phyloP scores from a whole-genome alignment of 2,797 vertebrate genomes.

The Sebastes jordani region DNA sequence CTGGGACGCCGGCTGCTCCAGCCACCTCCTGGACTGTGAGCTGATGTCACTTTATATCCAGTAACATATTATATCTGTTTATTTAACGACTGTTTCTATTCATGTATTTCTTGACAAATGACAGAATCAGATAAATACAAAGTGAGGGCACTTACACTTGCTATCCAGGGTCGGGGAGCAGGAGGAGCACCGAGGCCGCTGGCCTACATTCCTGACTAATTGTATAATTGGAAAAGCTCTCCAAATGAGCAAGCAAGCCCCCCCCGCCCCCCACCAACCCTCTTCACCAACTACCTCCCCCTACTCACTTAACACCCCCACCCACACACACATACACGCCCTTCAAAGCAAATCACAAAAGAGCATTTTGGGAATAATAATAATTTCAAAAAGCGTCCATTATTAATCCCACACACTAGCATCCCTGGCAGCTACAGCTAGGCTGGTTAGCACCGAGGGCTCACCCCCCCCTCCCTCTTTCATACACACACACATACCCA shows the following conservation, averaged over 20 bases:
- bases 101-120: slow-evolving; percentile 25
- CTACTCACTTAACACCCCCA: slow-evolving; percentile 65
- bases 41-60: neutral
- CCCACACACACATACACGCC: slow-evolving; percentile 62
- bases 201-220: slow-evolving; percentile 89
- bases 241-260: slow-evolving; percentile 83
- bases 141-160: slow-evolving; percentile 51
- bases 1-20: slow-evolving; percentile 7
- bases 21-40: neutral
- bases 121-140: slow-evolving; percentile 47
- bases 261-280: slow-evolving; percentile 31
- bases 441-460: slow-evolving; percentile 50
- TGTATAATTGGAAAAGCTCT: slow-evolving; percentile 89
- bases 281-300: slow-evolving; percentile 56
- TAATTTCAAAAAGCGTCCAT: slow-evolving; percentile 83
- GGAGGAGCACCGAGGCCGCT: slow-evolving; percentile 80
- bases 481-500: neutral
- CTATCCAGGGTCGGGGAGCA: slow-evolving; percentile 76
- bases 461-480: neutral
- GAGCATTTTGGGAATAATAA: slow-evolving; percentile 88
- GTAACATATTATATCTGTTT: neutral
- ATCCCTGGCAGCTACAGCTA: slow-evolving; percentile 57
- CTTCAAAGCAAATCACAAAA: slow-evolving; percentile 88
- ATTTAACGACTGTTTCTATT: neutral
- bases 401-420: slow-evolving; percentile 80